Conservation (phyloP, 2,797 vertebrate species). For the Enteromius anoplus region DNA sequence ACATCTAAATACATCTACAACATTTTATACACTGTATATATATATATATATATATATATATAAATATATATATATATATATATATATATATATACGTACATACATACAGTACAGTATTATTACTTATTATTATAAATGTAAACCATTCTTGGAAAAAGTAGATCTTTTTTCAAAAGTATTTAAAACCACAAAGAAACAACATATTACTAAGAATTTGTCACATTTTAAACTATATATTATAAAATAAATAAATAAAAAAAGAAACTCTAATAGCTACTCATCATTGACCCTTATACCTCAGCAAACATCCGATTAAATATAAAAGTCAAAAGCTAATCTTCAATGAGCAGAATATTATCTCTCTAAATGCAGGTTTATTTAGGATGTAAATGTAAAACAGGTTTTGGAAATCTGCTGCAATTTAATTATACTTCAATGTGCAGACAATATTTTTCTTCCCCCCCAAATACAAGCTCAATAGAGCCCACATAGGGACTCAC, state of each 20-base stretch:
- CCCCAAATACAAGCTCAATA: conserved; percentile 14
- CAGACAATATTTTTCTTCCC: conserved; percentile 19
- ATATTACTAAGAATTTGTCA: neutral
- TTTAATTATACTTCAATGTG: conserved; percentile 24
- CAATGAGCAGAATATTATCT: conserved; percentile 13
- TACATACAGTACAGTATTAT: too few relatives aligned
- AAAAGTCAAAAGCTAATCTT: conserved; percentile 10
- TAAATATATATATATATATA: too few relatives aligned
- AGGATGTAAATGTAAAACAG: conserved; percentile 24
- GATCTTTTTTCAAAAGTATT: neutral
- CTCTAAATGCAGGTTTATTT: conserved; percentile 6
- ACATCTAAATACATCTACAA: neutral
- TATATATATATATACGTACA: too few relatives aligned
- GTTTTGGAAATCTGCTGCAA: conserved; percentile 18
- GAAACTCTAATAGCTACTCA: neutral
- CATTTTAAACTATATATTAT: neutral
- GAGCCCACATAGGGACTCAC: conserved; percentile 28
- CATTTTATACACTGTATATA: too few relatives aligned
- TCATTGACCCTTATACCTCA: neutral
- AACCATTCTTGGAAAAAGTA: neutral
- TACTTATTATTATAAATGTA: neutral
- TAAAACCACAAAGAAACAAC: neutral
- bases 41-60: neutral
- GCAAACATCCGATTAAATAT: neutral
- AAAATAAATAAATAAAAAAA: neutral